phyloP scores from a whole-genome alignment of 2,797 vertebrate genomes.

The Schizothorax lantsangensis region DNA sequence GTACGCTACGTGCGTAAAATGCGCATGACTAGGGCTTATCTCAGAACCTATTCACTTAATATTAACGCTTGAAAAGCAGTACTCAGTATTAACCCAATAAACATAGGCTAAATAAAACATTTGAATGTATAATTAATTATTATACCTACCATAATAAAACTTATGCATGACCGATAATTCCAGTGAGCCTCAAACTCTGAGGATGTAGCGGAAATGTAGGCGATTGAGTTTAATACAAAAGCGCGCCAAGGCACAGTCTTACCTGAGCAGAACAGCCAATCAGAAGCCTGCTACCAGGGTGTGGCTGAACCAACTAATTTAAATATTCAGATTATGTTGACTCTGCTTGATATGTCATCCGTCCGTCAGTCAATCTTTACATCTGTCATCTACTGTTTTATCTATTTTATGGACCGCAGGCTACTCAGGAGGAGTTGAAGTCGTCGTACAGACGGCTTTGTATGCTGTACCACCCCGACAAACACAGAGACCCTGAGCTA shows the following conservation, averaged over 20 bases:
- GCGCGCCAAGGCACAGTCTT: background rate
- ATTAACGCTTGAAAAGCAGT: background rate
- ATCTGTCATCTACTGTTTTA: background rate
- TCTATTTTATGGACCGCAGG: constrained; percentile 73
- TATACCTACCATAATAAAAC: background rate
- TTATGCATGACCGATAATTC: background rate
- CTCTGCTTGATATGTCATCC: too few relatives aligned
- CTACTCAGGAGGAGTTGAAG: constrained; percentile 93
- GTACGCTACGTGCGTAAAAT: background rate
- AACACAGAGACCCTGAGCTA: constrained; percentile 94
- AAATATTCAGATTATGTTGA: background rate
- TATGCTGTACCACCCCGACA: constrained; percentile 98
- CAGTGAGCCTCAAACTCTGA: background rate
- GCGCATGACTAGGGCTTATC: background rate
- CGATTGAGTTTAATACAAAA: background rate
- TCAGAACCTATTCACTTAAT: background rate
- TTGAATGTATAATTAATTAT: background rate
- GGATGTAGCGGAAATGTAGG: background rate
- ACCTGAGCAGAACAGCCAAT: constrained; percentile 12
- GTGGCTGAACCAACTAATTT: background rate
- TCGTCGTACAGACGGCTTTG: constrained; percentile 93
- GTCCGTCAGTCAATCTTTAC: too few relatives aligned
- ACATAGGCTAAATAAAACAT: background rate
- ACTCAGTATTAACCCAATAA: background rate
- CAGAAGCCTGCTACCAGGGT: background rate